Percentiles rank a stretch among this genome's conserved stretches.
phyloP scores from a whole-genome alignment of 2,113 vertebrate species.

The Paramormyrops kingsleyae region DNA sequence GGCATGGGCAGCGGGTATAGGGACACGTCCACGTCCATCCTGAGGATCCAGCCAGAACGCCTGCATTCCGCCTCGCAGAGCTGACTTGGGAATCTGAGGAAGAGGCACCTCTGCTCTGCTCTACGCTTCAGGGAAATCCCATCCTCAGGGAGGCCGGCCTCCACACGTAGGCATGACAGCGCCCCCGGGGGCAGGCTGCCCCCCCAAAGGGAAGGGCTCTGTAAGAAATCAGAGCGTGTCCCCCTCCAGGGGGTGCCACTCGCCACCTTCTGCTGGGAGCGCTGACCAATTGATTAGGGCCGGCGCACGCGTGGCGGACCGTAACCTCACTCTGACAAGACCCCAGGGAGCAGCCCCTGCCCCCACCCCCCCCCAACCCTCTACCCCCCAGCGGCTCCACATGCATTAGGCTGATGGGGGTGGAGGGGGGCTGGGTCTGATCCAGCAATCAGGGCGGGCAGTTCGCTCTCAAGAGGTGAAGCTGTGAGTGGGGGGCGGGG shows the following conservation, averaged over 20 bases:
- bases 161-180: background rate
- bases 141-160: background rate
- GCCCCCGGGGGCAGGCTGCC: background rate
- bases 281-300: background rate
- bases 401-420: background rate
- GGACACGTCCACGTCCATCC: background rate
- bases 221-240: constrained; percentile 6
- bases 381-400: background rate
- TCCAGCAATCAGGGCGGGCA: background rate
- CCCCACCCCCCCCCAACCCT: background rate
- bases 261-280: background rate
- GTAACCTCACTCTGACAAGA: background rate
- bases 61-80: background rate
- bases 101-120: background rate
- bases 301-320: background rate
- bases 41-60: background rate
- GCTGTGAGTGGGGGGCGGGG: background rate
- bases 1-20: background rate
- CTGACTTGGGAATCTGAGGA: background rate
- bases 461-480: background rate
- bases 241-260: background rate
- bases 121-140: background rate
- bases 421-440: too few relatives aligned
- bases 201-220: background rate
- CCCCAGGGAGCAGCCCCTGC: background rate